These are phyloP conservation scores for Lycophotia porphyrea DNA, from an alignment of 2,888 invertebrate genomes.

Conservation along the genomic window DNA sequence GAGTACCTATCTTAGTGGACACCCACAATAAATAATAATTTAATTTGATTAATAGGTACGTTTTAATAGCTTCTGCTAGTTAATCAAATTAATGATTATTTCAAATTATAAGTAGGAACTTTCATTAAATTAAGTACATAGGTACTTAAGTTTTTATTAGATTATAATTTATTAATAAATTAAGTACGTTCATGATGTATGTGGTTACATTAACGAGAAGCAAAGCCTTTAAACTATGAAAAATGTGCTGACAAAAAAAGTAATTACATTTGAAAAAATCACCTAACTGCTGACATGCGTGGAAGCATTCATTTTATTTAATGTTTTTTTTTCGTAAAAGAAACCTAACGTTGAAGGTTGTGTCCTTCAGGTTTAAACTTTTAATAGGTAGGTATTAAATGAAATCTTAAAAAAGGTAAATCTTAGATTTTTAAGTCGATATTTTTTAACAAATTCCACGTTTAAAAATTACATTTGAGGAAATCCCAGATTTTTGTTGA, in stretches of 20 bases:
- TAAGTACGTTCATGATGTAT: neutral
- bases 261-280: conserved; percentile 31
- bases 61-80: too few species aligned
- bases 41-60: neutral
- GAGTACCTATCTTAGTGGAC: too few species aligned
- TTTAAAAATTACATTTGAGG: neutral
- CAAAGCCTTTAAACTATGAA: conserved; percentile 7
- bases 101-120: conserved; percentile 9
- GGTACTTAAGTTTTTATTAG: neutral
- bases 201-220: neutral
- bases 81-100: neutral
- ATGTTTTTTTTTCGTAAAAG: neutral
- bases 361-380: neutral
- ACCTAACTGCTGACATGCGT: conserved; percentile 7
- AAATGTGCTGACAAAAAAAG: conserved; percentile 28
- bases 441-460: too few species aligned
- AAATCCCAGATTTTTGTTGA: neutral
- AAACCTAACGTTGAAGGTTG: conserved; percentile 20
- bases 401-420: neutral
- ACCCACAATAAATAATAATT: neutral
- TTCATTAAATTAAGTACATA: neutral
- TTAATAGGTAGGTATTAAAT: neutral
- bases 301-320: conserved; percentile 8
- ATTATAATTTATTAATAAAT: neutral
- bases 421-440: too few species aligned